Evolutionary conservation across 2,113 vertebrate genomes (phyloP).

Genomic region (Alaudala cheleensis): DNA sequence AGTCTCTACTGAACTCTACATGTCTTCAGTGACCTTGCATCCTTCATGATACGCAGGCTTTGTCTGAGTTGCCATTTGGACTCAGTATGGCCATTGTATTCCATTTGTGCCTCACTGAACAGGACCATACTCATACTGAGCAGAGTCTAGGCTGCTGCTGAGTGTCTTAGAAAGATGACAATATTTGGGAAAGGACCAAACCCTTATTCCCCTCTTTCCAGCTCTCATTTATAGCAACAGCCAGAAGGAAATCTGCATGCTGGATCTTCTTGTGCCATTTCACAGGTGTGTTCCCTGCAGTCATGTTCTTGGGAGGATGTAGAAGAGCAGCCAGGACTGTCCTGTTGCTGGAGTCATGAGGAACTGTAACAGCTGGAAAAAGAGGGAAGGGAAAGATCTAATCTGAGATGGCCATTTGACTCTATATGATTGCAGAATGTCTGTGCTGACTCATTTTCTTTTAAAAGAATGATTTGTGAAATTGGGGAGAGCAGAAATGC

Average conservation of each 20-base stretch:
- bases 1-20: not conserved
- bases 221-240: not conserved
- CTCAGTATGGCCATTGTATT: not conserved
- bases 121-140: not conserved
- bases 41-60: not conserved
- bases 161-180: not conserved
- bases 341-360: not conserved
- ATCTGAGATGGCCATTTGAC: not conserved
- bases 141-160: not conserved
- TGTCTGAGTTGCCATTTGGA: not conserved
- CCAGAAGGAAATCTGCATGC: not conserved
- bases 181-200: not conserved
- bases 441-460: not conserved
- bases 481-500: not conserved
- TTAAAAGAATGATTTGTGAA: not conserved
- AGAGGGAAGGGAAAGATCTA: not conserved
- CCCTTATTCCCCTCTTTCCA: not conserved
- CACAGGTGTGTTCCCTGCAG: not conserved
- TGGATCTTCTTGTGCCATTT: not conserved
- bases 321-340: not conserved
- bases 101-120: not conserved
- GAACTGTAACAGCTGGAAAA: not conserved
- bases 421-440: not conserved
- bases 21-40: not conserved
- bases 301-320: not conserved